These are phyloP conservation scores for Drosophila ananassae DNA, from an alignment of 1,140 invertebrate genomes.

Conservation along the genomic window DNA sequence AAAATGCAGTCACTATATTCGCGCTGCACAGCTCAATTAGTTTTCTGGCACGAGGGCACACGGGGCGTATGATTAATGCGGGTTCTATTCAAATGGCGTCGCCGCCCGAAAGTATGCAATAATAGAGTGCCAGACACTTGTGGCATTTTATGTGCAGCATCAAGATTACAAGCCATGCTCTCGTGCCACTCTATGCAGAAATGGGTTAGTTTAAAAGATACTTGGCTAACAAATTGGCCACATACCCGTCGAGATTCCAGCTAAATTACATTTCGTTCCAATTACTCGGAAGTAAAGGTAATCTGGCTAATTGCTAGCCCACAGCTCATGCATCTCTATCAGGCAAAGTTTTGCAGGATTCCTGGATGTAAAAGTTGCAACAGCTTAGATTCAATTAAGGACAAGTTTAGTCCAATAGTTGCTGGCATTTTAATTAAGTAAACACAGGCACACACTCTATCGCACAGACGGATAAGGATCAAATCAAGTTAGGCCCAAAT, in stretches of 20 bases:
- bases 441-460: neutral
- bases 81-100: conserved; percentile 51
- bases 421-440: conserved; percentile 46
- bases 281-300: conserved; percentile 30
- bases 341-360: neutral
- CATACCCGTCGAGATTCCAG: conserved; percentile 17
- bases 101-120: conserved; percentile 71
- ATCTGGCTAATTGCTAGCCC: conserved; percentile 33
- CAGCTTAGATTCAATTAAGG: conserved; percentile 31
- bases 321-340: neutral
- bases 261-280: conserved; percentile 40
- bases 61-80: conserved; percentile 65
- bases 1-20: conserved; percentile 17
- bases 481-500: conserved; percentile 39
- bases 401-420: conserved; percentile 20
- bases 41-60: conserved; percentile 19
- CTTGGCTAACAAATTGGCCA: conserved; percentile 19
- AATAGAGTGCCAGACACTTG: conserved; percentile 60
- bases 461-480: conserved; percentile 21
- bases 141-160: conserved; percentile 45
- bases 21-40: conserved; percentile 59
- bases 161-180: conserved; percentile 29
- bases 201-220: conserved; percentile 7
- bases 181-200: neutral
- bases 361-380: conserved; percentile 18